Percentiles rank a stretch among this genome's conserved stretches.
These are phyloP conservation scores for Petrolisthes cinctipes DNA, from an alignment of 2,888 invertebrate genomes.

Conservation along the genomic window DNA sequence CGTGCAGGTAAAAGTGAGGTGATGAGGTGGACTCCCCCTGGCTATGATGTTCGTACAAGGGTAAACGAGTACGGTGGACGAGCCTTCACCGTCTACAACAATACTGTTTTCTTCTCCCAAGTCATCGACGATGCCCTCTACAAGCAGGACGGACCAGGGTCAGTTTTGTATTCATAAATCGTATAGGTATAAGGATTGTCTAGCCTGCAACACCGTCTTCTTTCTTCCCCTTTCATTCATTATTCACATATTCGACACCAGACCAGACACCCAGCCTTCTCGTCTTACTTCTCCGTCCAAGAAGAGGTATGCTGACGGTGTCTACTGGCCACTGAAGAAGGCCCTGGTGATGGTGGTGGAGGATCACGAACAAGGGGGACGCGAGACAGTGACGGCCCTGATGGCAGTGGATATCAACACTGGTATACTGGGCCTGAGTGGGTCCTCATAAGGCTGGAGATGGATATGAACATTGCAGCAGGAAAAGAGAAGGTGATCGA, in stretches of 20 bases:
- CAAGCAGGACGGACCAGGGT: too few species aligned
- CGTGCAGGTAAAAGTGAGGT: slow-evolving; percentile 34
- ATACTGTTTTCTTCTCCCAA: slow-evolving; percentile 43
- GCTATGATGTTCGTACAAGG: slow-evolving; percentile 33
- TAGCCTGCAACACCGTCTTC: too few species aligned
- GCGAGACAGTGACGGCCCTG: neutral
- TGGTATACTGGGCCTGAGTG: too few species aligned
- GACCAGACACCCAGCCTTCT: too few species aligned
- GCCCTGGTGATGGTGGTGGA: slow-evolving; percentile 9
- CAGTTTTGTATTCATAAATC: too few species aligned
- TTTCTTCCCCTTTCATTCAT: too few species aligned
- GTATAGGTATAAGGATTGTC: too few species aligned
- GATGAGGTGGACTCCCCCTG: slow-evolving; percentile 42
- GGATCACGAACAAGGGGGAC: neutral
- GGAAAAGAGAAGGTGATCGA: too few species aligned
- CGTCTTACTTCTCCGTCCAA: slow-evolving; percentile 27
- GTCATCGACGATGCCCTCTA: slow-evolving; percentile 39
- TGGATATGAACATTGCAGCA: too few species aligned
- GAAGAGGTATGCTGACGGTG: slow-evolving; percentile 48
- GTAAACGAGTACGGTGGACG: slow-evolving; percentile 53
- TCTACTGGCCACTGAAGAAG: slow-evolving; percentile 37
- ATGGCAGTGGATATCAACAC: slow-evolving; percentile 5
- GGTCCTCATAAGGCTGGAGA: too few species aligned
- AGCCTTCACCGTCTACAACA: slow-evolving; percentile 49
- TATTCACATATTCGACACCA: too few species aligned